A percentile compares a stretch with the other conserved stretches of the same genome.
phyloP scores from a whole-genome alignment of 2,888 invertebrate genomes.

The Pachydiplax longipennis region DNA sequence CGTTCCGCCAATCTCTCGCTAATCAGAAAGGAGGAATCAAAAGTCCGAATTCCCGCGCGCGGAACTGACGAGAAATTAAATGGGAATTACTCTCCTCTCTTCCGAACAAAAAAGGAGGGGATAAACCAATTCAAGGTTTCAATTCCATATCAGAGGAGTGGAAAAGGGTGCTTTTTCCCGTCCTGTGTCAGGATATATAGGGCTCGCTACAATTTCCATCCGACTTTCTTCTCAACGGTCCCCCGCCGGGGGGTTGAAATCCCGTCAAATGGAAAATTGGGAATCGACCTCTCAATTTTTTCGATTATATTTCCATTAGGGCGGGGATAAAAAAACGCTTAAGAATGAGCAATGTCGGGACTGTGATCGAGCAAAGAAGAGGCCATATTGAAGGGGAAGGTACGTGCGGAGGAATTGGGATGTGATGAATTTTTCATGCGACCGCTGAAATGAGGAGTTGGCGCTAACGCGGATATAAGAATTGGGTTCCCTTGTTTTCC shows the following conservation, averaged over 20 bases:
- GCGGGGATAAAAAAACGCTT: background rate
- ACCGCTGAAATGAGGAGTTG: background rate
- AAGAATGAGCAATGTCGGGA: background rate
- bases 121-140: background rate
- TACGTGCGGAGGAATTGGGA: background rate
- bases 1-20: background rate
- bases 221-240: background rate
- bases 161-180: background rate
- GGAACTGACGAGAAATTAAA: background rate
- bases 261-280: slow-evolving; percentile 32
- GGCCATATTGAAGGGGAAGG: background rate
- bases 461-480: background rate
- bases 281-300: slow-evolving; percentile 38
- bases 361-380: background rate
- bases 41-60: background rate
- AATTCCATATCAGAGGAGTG: background rate
- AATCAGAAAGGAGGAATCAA: background rate
- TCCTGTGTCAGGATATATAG: background rate
- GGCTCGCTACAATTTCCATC: background rate
- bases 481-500: background rate
- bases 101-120: background rate
- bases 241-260: background rate
- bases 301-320: slow-evolving; percentile 36
- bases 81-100: background rate
- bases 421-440: background rate